A percentile compares a stretch with the other conserved stretches of the same genome.
Conservation (phyloP, 2,797 vertebrate species). For the Thaleichthys pacificus region DNA sequence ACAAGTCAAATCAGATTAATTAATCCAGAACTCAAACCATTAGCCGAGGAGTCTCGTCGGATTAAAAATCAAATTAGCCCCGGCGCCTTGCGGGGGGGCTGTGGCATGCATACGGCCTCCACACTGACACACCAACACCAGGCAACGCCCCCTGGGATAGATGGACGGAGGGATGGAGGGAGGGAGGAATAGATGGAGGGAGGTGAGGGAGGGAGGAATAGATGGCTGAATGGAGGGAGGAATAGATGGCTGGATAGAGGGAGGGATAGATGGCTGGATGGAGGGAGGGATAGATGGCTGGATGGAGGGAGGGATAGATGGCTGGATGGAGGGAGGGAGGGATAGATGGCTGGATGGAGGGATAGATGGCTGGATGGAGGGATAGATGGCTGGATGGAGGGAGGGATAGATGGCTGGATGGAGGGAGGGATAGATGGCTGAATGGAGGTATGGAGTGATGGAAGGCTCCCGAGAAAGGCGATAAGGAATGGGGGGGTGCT, state of each 20-base stretch:
- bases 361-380: no score
- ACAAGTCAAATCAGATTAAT: slow-evolving; percentile 82
- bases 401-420: no score
- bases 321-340: no score
- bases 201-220: slow-evolving; percentile 11
- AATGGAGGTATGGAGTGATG: slow-evolving; percentile 31
- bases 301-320: no score
- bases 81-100: slow-evolving; percentile 64
- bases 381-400: no score
- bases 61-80: slow-evolving; percentile 84
- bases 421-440: no score
- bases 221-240: no score
- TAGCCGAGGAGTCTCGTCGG: slow-evolving; percentile 74
- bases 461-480: slow-evolving; percentile 41
- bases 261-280: no score
- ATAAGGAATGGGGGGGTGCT: slow-evolving; percentile 26
- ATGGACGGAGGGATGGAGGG: not conserved
- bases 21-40: slow-evolving; percentile 70
- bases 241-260: slow-evolving; percentile 39
- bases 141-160: slow-evolving; percentile 56
- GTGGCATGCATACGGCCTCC: not conserved
- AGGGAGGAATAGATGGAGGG: no score
- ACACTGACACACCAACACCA: slow-evolving; percentile 9
- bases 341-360: no score
- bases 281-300: no score